A percentile compares a stretch with the other conserved stretches of the same genome.
Conservation (phyloP, 2,797 vertebrate species). For the Manis javanica region DNA sequence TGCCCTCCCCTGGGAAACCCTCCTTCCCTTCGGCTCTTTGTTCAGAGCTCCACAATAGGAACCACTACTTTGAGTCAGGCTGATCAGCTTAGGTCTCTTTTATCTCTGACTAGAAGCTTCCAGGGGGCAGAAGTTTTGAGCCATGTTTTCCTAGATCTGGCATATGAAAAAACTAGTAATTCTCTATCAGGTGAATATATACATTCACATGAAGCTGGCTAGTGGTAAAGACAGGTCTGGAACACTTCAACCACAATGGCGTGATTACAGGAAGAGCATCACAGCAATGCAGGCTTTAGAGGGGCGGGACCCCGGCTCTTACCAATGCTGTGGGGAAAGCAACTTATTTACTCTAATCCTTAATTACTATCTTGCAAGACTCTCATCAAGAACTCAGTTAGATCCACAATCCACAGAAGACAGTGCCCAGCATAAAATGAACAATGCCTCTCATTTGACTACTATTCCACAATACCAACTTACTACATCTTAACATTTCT, state of each 20-base stretch:
- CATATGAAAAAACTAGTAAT: not conserved
- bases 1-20: not conserved
- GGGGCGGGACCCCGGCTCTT: not conserved
- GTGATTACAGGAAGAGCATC: not conserved
- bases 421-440: not conserved
- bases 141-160: not conserved
- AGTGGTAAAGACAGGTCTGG: not conserved
- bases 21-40: not conserved
- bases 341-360: not conserved
- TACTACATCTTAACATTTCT: not conserved
- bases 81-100: not conserved
- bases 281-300: not conserved
- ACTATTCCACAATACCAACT: not conserved
- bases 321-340: not conserved
- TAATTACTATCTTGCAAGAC: not conserved
- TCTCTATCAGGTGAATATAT: not conserved
- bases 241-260: not conserved
- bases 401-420: not conserved
- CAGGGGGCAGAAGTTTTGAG: not conserved
- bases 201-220: not conserved
- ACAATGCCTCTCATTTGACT: not conserved
- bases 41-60: not conserved
- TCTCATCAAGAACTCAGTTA: not conserved
- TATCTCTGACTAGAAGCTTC: not conserved
- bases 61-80: not conserved